Evolutionary conservation across 2,888 invertebrate species (phyloP).

Genomic region (Rosalia funebris): DNA sequence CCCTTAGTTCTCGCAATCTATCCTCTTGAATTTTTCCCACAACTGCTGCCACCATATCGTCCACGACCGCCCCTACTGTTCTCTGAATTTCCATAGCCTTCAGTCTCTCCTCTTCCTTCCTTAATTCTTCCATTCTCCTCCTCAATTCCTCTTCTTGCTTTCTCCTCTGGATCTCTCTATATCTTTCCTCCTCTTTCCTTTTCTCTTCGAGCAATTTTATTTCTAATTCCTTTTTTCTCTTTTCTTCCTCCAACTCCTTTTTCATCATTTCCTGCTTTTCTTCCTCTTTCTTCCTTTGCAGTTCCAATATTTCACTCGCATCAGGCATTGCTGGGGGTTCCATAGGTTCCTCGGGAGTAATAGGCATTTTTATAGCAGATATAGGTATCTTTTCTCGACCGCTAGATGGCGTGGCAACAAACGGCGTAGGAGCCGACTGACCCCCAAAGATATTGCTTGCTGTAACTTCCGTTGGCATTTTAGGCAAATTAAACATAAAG

Average conservation of each 20-base stretch:
- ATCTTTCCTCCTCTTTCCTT: constrained; percentile 40
- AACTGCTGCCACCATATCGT: constrained; percentile 57
- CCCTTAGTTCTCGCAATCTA: constrained; percentile 61
- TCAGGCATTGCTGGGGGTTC: not conserved
- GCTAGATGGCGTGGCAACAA: not conserved
- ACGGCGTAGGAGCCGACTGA: not conserved
- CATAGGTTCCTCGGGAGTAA: not conserved
- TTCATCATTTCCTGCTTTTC: constrained; percentile 36
- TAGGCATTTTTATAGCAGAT: not conserved
- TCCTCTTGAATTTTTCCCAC: constrained; percentile 57
- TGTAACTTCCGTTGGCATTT: constrained; percentile 21
- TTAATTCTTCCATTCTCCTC: constrained; percentile 38
- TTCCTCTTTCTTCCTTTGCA: constrained; percentile 42
- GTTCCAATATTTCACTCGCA: constrained; percentile 37
- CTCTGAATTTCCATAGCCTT: constrained; percentile 49
- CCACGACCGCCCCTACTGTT: constrained; percentile 56
- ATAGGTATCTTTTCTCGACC: not conserved
- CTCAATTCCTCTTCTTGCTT: constrained; percentile 39
- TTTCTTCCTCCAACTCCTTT: constrained; percentile 37
- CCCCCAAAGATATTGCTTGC: not conserved
- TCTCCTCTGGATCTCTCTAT: constrained; percentile 37
- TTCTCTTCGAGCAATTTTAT: constrained; percentile 35
- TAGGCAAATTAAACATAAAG: constrained; percentile 42
- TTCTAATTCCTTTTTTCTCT: constrained; percentile 34
- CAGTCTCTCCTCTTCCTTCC: constrained; percentile 39